phyloP scores from a whole-genome alignment of 2,888 invertebrate genomes.

The Stenurella melanura region DNA sequence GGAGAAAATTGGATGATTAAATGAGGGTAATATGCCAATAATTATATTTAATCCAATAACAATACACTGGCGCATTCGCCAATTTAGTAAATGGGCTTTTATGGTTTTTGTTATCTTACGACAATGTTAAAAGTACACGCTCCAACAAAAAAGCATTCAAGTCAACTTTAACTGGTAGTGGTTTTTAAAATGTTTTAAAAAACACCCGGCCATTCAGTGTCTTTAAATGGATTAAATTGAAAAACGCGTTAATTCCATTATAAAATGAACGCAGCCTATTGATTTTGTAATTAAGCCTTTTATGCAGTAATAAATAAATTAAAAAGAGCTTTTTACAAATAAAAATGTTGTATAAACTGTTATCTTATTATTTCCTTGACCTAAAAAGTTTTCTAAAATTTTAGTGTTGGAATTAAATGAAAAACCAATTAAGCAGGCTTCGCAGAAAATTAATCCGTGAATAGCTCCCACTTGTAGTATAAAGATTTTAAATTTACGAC shows the following conservation, averaged over 20 bases:
- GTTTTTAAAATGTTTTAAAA: constrained; percentile 12
- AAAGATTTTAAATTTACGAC: background rate
- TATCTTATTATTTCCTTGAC: constrained; percentile 1
- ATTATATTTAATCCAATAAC: constrained; percentile 20
- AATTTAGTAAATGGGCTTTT: constrained; percentile 10
- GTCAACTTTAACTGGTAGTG: background rate
- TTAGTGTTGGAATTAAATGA: background rate
- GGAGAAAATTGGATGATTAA: background rate
- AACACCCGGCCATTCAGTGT: background rate
- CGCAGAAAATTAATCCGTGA: background rate
- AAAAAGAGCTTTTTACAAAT: constrained; percentile 2
- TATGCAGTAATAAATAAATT: constrained; percentile 7
- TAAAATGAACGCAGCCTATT: background rate
- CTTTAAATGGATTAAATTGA: constrained; percentile 11
- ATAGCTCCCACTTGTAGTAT: background rate
- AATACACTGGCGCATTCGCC: constrained; percentile 29
- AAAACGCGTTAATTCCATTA: constrained; percentile 18
- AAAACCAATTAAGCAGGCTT: background rate
- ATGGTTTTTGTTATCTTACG: constrained; percentile 1
- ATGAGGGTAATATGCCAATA: background rate
- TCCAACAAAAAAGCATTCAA: background rate
- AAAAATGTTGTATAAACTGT: background rate
- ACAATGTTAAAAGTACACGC: background rate
- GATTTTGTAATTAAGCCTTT: constrained; percentile 18
- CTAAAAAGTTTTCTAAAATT: background rate